Evolutionary conservation across 2,888 invertebrate genomes (phyloP), one percentile per base, ranked within the genome.

Genomic region (Drosophila helvetica): DNA sequence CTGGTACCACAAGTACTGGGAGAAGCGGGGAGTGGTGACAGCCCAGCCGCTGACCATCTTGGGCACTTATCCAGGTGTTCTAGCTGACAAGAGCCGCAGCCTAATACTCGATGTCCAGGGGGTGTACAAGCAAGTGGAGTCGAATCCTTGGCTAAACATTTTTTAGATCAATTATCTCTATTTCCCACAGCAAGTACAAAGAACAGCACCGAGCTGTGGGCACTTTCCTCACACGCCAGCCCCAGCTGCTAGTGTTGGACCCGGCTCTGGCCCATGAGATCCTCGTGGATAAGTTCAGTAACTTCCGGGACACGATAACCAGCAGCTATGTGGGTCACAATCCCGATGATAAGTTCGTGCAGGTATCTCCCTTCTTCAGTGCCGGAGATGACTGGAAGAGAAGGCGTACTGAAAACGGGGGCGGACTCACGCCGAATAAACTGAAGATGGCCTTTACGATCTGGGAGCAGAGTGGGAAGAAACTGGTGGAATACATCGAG

Each of bases 341-440:
- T 2, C 18, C 69, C n/a, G 74, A 70, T 3, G 86, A 89, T 17
- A 80, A 72, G 51, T 79, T 77, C 54, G 80, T 64, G 9, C 48
- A 47, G 2, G 54, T 75, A 2, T 86, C 78, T 66, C 88, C 88
- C 0, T 89, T 89, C 62, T 82, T 89, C 19, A 67, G 69, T 6
- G 18, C 54, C 1, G 90, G 82, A 0, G 88, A 89, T 0, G 67
- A 53, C 3, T 93, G 94, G 94, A 93, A 93, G 72, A 88, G 88
- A 1, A 84, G 92, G 7, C 90, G 94, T 38, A 75, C 89, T 0
- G 92, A 93, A 56, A 77, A 92, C n/a, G 92, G 93, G 1, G 92
- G 93, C 0, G 92, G 92, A 5, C 92, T 94, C 19, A 93, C 93
- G 0, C 88, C 91, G 10, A 93, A 91, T 45, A 93, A 92, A 74